Conservation (phyloP, 2,113 vertebrate genomes). For the Ellobius talpinus region DNA sequence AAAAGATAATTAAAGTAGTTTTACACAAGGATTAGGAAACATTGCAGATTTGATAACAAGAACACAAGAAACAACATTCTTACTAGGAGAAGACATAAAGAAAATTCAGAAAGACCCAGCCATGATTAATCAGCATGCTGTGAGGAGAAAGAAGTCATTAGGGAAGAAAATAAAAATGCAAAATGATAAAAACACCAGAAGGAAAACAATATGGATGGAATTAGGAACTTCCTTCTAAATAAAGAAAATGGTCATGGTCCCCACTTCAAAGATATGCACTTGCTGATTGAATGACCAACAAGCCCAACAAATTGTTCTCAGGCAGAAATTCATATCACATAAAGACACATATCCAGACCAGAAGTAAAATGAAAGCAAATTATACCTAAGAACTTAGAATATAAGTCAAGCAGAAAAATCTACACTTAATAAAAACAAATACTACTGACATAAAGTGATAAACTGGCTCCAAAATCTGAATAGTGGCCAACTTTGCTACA, state of each 20-base stretch:
- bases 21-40: background rate
- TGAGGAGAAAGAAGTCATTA: background rate
- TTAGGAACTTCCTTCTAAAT: no score
- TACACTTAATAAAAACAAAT: background rate
- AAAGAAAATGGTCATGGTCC: background rate
- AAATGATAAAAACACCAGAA: background rate
- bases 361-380: background rate
- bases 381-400: background rate
- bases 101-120: background rate
- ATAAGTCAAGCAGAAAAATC: background rate
- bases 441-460: background rate
- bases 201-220: background rate
- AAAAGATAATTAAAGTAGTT: background rate
- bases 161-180: background rate
- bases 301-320: background rate
- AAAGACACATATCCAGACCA: background rate
- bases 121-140: background rate
- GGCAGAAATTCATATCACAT: background rate
- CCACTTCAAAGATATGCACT: background rate
- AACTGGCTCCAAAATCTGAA: background rate
- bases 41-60: background rate
- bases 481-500: background rate
- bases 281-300: background rate
- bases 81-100: background rate
- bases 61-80: background rate